Conservation (phyloP, 2,113 vertebrate genomes). For the Murina feae region DNA sequence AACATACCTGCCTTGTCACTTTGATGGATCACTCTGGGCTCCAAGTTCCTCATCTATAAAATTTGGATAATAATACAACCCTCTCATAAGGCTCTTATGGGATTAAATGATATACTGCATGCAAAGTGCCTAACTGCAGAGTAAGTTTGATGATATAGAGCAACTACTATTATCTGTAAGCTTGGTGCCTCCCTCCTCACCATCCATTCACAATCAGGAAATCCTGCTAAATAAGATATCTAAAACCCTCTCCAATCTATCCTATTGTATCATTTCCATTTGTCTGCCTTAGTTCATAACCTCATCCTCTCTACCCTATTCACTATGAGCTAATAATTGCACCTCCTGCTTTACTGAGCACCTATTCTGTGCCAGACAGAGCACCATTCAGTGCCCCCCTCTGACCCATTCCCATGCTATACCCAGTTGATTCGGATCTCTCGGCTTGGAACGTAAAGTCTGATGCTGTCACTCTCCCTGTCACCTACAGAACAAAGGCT, state of each 20-base stretch:
- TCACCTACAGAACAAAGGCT: background rate
- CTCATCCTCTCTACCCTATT: background rate
- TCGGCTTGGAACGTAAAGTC: background rate
- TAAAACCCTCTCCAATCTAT: background rate
- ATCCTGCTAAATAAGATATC: background rate
- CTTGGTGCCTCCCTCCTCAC: background rate
- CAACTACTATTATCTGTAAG: background rate
- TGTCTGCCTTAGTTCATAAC: background rate
- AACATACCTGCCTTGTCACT: background rate
- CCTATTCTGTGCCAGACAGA: background rate
- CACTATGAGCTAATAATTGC: background rate
- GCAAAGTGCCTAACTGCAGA: background rate
- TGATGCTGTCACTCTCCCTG: background rate
- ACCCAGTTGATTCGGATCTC: background rate
- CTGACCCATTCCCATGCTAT: background rate
- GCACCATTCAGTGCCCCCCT: background rate
- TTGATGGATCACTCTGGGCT: background rate
- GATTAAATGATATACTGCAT: background rate
- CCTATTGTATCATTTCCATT: background rate
- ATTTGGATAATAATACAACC: background rate
- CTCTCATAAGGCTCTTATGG: background rate
- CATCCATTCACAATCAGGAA: background rate
- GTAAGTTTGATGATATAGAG: background rate
- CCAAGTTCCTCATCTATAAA: background rate
- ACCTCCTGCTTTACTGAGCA: background rate